phyloP scores from a whole-genome alignment of 2,888 invertebrate genomes.

The Monochamus alternatus region DNA sequence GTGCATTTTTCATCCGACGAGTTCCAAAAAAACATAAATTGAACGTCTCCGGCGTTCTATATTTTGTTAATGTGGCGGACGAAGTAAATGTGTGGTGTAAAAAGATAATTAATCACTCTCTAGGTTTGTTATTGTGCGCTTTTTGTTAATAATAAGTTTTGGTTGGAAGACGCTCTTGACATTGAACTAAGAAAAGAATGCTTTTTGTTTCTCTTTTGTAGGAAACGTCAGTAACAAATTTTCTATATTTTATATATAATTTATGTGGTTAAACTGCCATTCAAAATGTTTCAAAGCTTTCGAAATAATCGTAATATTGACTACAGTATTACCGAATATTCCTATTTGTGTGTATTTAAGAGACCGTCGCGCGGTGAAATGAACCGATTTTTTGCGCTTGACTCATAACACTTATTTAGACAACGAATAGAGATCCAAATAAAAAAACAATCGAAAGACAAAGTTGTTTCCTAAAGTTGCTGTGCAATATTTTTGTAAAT shows the following conservation, averaged over 20 bases:
- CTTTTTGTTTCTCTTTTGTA: background rate
- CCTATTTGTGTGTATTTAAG: too few species aligned
- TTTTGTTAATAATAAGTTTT: conserved; percentile 18
- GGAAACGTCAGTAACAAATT: conserved; percentile 5
- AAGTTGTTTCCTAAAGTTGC: too few species aligned
- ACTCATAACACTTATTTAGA: too few species aligned
- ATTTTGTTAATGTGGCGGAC: conserved; percentile 29
- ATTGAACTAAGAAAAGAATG: conserved; percentile 20
- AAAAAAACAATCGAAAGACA: too few species aligned
- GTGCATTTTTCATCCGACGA: conserved; percentile 30
- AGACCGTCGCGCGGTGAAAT: too few species aligned
- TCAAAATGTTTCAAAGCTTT: too few species aligned
- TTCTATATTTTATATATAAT: conserved; percentile 11
- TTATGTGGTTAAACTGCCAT: background rate
- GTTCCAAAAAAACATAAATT: conserved; percentile 22
- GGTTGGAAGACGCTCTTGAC: conserved; percentile 16
- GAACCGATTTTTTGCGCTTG: too few species aligned
- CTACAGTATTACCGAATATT: too few species aligned
- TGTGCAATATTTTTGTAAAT: too few species aligned
- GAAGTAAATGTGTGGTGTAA: conserved; percentile 19
- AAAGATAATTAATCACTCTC: conserved; percentile 28
- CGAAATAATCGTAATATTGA: too few species aligned
- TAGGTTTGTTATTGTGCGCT: conserved; percentile 20
- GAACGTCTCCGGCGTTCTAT: conserved; percentile 23
- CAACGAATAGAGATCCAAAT: too few species aligned